Conservation (phyloP, 2,888 invertebrate species). For the Epinotia brunnichana region DNA sequence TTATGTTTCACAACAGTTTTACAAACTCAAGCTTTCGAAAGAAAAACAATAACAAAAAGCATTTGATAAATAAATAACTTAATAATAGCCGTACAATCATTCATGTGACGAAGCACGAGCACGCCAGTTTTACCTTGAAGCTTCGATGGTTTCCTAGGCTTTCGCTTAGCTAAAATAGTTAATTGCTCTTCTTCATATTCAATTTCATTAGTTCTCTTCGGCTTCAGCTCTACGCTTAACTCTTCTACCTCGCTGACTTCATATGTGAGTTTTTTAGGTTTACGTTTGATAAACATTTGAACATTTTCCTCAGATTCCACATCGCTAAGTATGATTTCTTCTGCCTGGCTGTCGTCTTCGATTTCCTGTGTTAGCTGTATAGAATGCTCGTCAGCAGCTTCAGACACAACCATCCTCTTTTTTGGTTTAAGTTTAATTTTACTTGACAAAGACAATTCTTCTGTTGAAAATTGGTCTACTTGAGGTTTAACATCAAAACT, state of each 20-base stretch:
- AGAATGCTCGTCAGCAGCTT: conserved; percentile 88
- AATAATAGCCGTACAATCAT: neutral
- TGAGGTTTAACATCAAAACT: conserved; percentile 73
- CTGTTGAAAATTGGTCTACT: conserved; percentile 84
- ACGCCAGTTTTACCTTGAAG: conserved; percentile 84
- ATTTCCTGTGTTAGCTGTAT: conserved; percentile 86
- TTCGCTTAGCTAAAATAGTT: conserved; percentile 87
- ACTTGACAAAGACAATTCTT: conserved; percentile 88
- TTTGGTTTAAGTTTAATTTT: conserved; percentile 87
- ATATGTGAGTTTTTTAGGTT: conserved; percentile 81
- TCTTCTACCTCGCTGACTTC: conserved; percentile 86
- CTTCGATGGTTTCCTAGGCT: conserved; percentile 85
- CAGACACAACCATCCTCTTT: conserved; percentile 84
- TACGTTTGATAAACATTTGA: conserved; percentile 78
- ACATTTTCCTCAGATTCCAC: conserved; percentile 84
- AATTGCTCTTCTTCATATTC: conserved; percentile 86
- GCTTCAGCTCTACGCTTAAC: conserved; percentile 83
- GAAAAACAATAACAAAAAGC: conserved; percentile 4
- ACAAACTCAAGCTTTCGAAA: conserved; percentile 17
- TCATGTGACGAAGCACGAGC: neutral
- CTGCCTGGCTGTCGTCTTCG: conserved; percentile 85
- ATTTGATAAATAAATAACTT: neutral
- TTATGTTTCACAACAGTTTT: neutral
- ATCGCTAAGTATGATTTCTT: conserved; percentile 87
- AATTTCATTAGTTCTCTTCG: conserved; percentile 70